Evolutionary conservation across 2,888 invertebrate species (phyloP).

Genomic region (Agonopterix heracliana): DNA sequence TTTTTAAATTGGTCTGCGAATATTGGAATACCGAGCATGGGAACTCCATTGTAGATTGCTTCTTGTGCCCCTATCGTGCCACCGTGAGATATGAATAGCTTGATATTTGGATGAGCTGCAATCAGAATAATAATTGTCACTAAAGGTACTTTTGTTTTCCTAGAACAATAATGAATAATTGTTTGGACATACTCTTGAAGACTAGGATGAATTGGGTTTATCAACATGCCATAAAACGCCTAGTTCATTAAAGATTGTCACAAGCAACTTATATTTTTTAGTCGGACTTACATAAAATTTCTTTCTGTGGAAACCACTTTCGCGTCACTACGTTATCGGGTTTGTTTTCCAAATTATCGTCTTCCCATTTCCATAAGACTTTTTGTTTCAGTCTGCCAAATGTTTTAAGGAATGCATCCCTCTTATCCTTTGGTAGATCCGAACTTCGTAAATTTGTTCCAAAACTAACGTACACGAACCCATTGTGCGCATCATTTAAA

Average conservation of each 20-base stretch:
- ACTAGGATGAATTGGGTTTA: too few species aligned
- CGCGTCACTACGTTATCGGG: slow-evolving; percentile 62
- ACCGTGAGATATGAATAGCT: slow-evolving; percentile 75
- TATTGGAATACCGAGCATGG: not conserved
- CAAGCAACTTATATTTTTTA: too few species aligned
- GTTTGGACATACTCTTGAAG: not conserved
- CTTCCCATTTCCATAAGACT: slow-evolving; percentile 78
- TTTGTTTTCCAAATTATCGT: slow-evolving; percentile 46
- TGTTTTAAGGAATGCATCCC: not conserved
- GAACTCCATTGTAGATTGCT: slow-evolving; percentile 36
- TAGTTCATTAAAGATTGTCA: too few species aligned
- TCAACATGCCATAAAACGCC: too few species aligned
- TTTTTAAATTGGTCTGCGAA: not conserved
- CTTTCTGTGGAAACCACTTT: slow-evolving; percentile 78
- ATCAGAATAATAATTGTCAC: slow-evolving; percentile 41
- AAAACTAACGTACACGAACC: slow-evolving; percentile 62
- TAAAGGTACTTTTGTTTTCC: not conserved
- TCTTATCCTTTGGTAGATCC: slow-evolving; percentile 39
- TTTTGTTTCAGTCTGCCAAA: slow-evolving; percentile 56
- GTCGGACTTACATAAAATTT: too few species aligned
- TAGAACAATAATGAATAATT: not conserved
- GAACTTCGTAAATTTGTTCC: slow-evolving; percentile 60
- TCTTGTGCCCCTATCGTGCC: slow-evolving; percentile 72
- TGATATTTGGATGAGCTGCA: slow-evolving; percentile 53
- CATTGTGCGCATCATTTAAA: slow-evolving; percentile 50